These are phyloP conservation scores for Endotricha flammealis DNA, from an alignment of 2,888 invertebrate species.

Conservation along the genomic window DNA sequence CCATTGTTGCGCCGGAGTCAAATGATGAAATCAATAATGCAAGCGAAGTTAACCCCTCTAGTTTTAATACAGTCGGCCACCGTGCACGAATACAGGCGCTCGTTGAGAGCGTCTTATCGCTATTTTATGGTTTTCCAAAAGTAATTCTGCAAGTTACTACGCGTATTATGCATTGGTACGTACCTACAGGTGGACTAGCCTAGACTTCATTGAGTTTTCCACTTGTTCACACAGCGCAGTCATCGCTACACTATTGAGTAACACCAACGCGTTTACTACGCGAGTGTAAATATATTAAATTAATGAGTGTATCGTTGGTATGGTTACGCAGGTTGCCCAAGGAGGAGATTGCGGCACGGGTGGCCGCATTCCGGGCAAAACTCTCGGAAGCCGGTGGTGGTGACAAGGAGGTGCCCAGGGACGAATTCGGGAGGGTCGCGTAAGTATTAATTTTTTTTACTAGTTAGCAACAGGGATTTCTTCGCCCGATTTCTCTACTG, in stretches of 20 bases:
- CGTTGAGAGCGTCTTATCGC: constrained; percentile 58
- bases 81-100: constrained; percentile 35
- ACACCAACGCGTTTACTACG: constrained; percentile 16
- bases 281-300: constrained; percentile 18
- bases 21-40: constrained; percentile 66
- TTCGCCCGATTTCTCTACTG: too few species aligned
- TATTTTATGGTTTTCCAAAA: constrained; percentile 68
- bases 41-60: constrained; percentile 39
- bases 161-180: constrained; percentile 71
- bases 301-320: constrained; percentile 68
- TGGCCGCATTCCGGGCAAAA: constrained; percentile 92
- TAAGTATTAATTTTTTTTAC: constrained; percentile 39
- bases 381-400: constrained; percentile 82
- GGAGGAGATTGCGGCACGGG: constrained; percentile 91
- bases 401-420: constrained; percentile 80
- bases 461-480: too few species aligned
- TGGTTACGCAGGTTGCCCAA: constrained; percentile 85
- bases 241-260: constrained; percentile 17
- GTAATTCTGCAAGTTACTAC: constrained; percentile 61
- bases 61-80: constrained; percentile 20
- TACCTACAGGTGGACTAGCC: constrained; percentile 43
- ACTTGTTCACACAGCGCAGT: constrained; percentile 36
- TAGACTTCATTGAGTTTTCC: constrained; percentile 29
- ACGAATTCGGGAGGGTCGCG: constrained; percentile 91
- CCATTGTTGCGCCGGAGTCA: constrained; percentile 61